phyloP scores from a whole-genome alignment of 2,797 vertebrate genomes.

The Tolypeutes matacus region DNA sequence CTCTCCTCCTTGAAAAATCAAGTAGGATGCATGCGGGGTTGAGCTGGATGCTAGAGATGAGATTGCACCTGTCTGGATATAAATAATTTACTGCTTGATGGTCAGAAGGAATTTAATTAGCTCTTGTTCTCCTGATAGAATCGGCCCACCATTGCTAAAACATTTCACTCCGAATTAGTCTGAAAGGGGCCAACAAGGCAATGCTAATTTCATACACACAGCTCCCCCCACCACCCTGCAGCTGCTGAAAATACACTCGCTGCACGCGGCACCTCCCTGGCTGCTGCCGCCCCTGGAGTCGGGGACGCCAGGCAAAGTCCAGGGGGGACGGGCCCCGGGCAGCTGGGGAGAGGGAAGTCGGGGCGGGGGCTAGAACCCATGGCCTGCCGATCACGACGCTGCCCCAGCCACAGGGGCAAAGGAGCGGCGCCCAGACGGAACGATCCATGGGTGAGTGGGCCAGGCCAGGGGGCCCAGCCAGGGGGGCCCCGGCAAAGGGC shows the following conservation, averaged over 20 bases:
- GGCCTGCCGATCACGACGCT: fast-evolving
- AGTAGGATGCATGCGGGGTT: constrained; percentile 73
- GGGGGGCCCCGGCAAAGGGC: not conserved
- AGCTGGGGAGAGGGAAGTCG: fast-evolving
- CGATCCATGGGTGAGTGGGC: not conserved
- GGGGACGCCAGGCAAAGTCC: not conserved
- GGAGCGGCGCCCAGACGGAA: not conserved
- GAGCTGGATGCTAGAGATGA: constrained; percentile 85
- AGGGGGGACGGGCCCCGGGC: fast-evolving
- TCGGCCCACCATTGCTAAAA: constrained; percentile 89
- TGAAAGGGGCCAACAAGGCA: constrained; percentile 90
- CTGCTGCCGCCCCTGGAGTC: fast-evolving
- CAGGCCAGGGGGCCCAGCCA: not conserved
- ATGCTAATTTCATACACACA: constrained; percentile 88
- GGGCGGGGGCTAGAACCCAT: fast-evolving
- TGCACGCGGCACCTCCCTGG: not conserved
- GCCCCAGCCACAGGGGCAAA: not conserved
- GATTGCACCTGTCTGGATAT: constrained; percentile 90
- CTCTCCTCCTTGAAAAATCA: constrained; percentile 65
- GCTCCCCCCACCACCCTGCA: constrained; percentile 80
- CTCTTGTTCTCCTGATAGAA: constrained; percentile 90
- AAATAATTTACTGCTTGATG: constrained; percentile 90
- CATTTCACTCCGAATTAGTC: constrained; percentile 90
- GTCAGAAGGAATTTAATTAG: constrained; percentile 92
- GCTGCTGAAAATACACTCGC: constrained; percentile 76